phyloP scores from a whole-genome alignment of 1,140 invertebrate genomes.

The Atta cephalotes region DNA sequence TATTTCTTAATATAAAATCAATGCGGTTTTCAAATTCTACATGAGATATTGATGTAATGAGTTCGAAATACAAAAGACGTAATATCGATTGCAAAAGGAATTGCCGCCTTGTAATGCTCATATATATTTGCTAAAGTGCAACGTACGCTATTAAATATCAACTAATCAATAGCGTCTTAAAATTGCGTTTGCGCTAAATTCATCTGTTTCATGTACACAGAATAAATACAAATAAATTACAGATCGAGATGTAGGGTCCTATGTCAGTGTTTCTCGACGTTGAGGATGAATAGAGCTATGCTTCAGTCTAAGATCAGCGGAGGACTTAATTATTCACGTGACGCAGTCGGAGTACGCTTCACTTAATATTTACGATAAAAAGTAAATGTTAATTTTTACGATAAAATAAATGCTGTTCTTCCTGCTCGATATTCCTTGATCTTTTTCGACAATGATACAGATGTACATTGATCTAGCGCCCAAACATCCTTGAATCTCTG shows the following conservation, averaged over 20 bases:
- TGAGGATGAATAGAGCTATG: slow-evolving; percentile 5
- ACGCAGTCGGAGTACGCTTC: background rate
- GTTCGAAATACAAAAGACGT: background rate
- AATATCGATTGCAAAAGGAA: slow-evolving; percentile 6
- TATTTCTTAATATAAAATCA: slow-evolving; percentile 18
- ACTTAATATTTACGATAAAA: slow-evolving; percentile 17
- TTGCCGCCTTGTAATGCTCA: slow-evolving; percentile 9
- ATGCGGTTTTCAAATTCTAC: background rate
- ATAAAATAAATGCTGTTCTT: slow-evolving; percentile 13
- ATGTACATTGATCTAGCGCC: slow-evolving; percentile 49
- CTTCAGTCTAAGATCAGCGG: slow-evolving; percentile 52
- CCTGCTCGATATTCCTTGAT: slow-evolving; percentile 18
- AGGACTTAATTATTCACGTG: slow-evolving; percentile 5
- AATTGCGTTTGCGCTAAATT: slow-evolving; percentile 1
- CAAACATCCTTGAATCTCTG: slow-evolving; percentile 3
- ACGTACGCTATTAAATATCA: slow-evolving; percentile 18
- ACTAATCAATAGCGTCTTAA: slow-evolving; percentile 26
- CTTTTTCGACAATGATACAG: slow-evolving; percentile 46
- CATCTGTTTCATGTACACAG: background rate
- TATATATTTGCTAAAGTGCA: slow-evolving; percentile 34
- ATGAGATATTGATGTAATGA: background rate
- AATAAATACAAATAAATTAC: slow-evolving; percentile 56
- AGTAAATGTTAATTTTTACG: slow-evolving; percentile 17
- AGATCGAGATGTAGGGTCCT: slow-evolving; percentile 13
- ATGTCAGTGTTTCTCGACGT: background rate